These are phyloP conservation scores for Ibycter americanus DNA, from an alignment of 2,797 vertebrate species.

Conservation along the genomic window DNA sequence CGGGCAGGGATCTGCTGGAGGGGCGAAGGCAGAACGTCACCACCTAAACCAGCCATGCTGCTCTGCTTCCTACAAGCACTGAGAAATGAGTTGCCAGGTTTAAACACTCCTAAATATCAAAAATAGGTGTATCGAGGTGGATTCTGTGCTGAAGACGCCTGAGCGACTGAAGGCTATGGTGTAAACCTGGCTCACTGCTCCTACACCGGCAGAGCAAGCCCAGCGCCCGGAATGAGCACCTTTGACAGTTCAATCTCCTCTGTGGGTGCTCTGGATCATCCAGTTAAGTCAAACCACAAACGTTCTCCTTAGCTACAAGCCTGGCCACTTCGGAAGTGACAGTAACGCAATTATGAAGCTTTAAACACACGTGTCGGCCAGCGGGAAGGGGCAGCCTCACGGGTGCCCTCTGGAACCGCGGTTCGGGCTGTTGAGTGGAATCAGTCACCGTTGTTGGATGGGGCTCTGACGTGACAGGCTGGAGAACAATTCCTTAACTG, in stretches of 20 bases:
- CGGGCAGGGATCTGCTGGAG: not conserved
- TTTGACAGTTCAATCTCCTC: not conserved
- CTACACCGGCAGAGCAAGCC: no score
- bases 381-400: not conserved
- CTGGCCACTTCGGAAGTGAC: not conserved
- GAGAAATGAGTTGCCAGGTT: not conserved
- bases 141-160: not conserved
- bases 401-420: fast-evolving
- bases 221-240: not conserved
- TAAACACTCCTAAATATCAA: not conserved
- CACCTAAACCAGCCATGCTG: fast-evolving
- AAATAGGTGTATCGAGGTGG: not conserved
- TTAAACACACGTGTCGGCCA: fast-evolving
- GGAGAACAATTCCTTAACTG: not conserved
- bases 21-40: fast-evolving
- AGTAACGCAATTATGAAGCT: not conserved
- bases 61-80: not conserved
- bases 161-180: not conserved
- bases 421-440: not conserved
- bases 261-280: fast-evolving
- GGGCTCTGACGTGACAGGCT: not conserved
- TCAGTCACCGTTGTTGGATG: not conserved
- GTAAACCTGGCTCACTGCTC: no score
- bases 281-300: not conserved
- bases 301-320: not conserved